Conservation (phyloP, 2,113 vertebrate species). For the Acinonyx jubatus region DNA sequence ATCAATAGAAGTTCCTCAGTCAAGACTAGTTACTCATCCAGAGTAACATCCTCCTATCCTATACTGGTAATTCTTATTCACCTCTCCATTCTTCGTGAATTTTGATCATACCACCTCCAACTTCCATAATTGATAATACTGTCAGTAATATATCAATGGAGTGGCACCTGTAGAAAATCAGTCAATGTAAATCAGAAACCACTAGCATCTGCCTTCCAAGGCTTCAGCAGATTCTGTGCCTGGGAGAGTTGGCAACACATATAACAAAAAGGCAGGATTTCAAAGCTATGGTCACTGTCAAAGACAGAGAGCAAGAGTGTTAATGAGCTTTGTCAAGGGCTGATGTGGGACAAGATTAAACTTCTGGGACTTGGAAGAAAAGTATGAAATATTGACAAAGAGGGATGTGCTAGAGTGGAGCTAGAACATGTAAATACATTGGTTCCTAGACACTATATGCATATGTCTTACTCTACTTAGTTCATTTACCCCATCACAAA, state of each 20-base stretch:
- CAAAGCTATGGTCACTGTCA: background rate
- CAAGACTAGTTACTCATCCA: background rate
- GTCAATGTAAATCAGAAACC: background rate
- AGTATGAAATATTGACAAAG: background rate
- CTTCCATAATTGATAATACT: background rate
- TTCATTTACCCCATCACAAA: background rate
- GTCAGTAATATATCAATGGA: background rate
- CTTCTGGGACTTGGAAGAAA: background rate
- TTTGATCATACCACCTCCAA: background rate
- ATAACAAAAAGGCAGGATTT: background rate
- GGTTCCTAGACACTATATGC: background rate
- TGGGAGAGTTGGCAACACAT: background rate
- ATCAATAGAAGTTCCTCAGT: background rate
- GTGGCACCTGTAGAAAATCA: background rate
- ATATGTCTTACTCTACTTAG: background rate
- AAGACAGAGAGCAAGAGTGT: background rate
- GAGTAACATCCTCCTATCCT: background rate
- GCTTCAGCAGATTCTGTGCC: background rate
- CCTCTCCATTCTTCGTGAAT: background rate
- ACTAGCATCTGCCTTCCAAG: background rate
- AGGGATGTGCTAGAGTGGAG: background rate
- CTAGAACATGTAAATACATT: background rate
- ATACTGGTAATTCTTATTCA: background rate
- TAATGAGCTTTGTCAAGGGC: background rate
- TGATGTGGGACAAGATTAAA: background rate